phyloP scores from a whole-genome alignment of 2,797 vertebrate species.

The Oreonectes daqikongensis region DNA sequence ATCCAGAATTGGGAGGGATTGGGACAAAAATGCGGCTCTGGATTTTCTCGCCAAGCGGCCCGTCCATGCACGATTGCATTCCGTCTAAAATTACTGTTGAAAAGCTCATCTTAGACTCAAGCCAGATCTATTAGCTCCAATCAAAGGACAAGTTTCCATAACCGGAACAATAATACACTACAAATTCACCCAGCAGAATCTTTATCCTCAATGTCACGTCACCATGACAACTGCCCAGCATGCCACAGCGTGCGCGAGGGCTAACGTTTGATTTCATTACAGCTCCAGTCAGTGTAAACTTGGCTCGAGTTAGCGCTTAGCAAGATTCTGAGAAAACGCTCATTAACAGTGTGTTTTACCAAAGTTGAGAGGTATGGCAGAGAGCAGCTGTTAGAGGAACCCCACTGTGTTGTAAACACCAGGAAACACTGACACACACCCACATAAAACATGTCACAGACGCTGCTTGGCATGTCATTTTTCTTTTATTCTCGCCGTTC shows the following conservation, averaged over 20 bases:
- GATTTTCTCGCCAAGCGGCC: too few relatives aligned
- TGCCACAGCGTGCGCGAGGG: constrained; percentile 45
- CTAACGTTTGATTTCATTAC: constrained; percentile 59
- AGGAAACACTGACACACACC: constrained; percentile 32
- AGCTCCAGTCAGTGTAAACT: constrained; percentile 51
- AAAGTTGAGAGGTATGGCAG: constrained; percentile 21
- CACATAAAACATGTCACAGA: constrained; percentile 13
- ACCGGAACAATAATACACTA: constrained; percentile 45
- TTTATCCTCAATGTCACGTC: constrained; percentile 52
- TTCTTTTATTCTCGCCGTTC: neutral
- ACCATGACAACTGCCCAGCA: constrained; percentile 64
- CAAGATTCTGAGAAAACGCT: constrained; percentile 53
- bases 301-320: constrained; percentile 57
- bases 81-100: too few relatives aligned
- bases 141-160: constrained; percentile 52
- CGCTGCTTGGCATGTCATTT: neutral
- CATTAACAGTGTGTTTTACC: constrained; percentile 55
- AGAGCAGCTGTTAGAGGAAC: constrained; percentile 42
- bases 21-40: too few relatives aligned
- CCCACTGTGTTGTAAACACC: constrained; percentile 26
- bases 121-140: constrained; percentile 28
- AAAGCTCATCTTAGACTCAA: constrained; percentile 17
- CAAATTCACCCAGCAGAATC: constrained; percentile 46
- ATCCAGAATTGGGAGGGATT: too few relatives aligned
- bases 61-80: too few relatives aligned